A percentile compares a stretch with the other conserved stretches of the same genome.
These are phyloP conservation scores for Pocota personata DNA, from an alignment of 2,888 invertebrate genomes.

Conservation along the genomic window DNA sequence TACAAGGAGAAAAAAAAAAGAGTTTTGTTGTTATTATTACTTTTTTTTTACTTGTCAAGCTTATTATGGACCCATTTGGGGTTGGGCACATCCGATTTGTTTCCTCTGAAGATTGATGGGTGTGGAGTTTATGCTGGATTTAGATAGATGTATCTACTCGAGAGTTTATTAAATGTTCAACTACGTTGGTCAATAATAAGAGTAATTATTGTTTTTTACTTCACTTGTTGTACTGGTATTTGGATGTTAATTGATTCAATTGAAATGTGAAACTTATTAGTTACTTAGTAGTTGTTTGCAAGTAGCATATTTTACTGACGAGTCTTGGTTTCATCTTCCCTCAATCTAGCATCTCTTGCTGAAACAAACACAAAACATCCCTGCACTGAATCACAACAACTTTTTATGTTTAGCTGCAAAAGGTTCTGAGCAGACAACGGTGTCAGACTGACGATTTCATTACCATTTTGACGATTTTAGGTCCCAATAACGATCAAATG, in stretches of 20 bases:
- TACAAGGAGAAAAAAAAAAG: neutral
- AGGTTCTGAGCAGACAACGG: too few species aligned
- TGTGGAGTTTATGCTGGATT: conserved; percentile 55
- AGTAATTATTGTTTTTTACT: neutral
- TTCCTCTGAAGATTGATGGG: conserved; percentile 64
- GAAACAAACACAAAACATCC: too few species aligned
- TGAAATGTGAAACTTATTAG: too few species aligned
- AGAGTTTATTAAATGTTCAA: conserved; percentile 6
- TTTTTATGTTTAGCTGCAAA: too few species aligned
- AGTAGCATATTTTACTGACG: too few species aligned
- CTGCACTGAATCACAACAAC: too few species aligned
- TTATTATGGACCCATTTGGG: conserved; percentile 63
- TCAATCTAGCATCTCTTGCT: too few species aligned
- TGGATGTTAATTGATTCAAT: neutral
- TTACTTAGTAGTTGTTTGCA: too few species aligned
- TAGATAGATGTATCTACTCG: conserved; percentile 32
- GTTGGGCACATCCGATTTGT: conserved; percentile 72
- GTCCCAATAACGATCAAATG: too few species aligned
- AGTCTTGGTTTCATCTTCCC: too few species aligned
- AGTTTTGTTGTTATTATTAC: conserved; percentile 22
- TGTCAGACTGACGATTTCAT: too few species aligned
- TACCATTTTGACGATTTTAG: too few species aligned
- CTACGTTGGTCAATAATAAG: conserved; percentile 46
- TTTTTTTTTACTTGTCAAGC: conserved; percentile 25
- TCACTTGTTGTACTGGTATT: neutral